These are phyloP conservation scores for Limnephilus rhombicus DNA, from an alignment of 2,888 invertebrate species.

Conservation along the genomic window DNA sequence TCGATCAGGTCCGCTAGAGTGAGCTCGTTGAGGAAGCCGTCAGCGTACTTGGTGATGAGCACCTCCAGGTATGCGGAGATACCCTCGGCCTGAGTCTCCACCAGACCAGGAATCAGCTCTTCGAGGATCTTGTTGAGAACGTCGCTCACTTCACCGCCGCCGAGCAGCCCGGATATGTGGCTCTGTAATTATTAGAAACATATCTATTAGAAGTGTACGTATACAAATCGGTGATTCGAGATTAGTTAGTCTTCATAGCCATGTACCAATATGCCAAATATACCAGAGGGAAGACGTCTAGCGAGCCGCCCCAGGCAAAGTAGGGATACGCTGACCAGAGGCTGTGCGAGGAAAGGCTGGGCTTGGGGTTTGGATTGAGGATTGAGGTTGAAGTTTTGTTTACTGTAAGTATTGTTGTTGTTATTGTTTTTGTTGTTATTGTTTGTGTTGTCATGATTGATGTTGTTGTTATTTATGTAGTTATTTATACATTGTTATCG, in stretches of 20 bases:
- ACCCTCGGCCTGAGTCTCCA: constrained; percentile 42
- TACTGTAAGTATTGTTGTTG: too few species aligned
- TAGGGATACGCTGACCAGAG: too few species aligned
- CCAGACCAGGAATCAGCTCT: constrained; percentile 53
- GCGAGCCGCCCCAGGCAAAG: neutral
- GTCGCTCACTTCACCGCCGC: constrained; percentile 56
- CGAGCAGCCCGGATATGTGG: constrained; percentile 58
- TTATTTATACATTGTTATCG: too few species aligned
- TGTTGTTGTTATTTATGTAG: too few species aligned
- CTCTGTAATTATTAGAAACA: constrained; percentile 49
- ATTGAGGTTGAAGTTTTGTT: too few species aligned
- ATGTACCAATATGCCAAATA: too few species aligned
- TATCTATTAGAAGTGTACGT: neutral
- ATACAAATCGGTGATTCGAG: neutral
- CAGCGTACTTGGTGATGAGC: constrained; percentile 45
- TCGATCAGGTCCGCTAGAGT: constrained; percentile 53
- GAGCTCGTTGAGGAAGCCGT: constrained; percentile 46
- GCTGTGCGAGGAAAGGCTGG: too few species aligned
- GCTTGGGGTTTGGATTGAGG: too few species aligned
- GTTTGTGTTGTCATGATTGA: neutral
- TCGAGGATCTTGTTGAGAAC: constrained; percentile 60
- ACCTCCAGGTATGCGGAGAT: constrained; percentile 45
- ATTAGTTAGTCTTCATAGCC: neutral
- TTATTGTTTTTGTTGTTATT: neutral
- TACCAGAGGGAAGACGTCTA: too few species aligned